These are phyloP conservation scores for Leptodactylus fuscus DNA, from an alignment of 2,113 vertebrate genomes.

Conservation along the genomic window DNA sequence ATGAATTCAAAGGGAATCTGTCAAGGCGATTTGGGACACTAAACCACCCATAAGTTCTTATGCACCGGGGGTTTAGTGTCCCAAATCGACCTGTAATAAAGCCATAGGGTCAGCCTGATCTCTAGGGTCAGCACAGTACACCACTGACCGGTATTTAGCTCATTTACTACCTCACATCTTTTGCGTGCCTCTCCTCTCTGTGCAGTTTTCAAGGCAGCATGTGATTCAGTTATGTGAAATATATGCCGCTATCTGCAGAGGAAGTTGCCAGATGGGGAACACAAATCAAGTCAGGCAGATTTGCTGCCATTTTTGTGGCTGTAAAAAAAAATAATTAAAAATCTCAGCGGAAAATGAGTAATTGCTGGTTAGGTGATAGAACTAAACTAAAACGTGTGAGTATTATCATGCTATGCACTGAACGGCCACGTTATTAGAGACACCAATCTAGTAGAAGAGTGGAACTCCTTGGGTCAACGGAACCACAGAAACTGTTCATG, in stretches of 20 bases:
- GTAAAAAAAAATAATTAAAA: conserved; percentile 33
- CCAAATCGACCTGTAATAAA: not conserved
- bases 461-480: too few relatives aligned
- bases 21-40: too few relatives aligned
- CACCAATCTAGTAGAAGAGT: too few relatives aligned
- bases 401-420: too few relatives aligned
- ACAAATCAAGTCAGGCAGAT: conserved; percentile 37
- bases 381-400: too few relatives aligned
- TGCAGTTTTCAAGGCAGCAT: not conserved
- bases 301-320: not conserved
- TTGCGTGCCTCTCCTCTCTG: not conserved
- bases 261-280: conserved; percentile 8
- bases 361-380: not conserved
- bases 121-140: not conserved
- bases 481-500: too few relatives aligned
- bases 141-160: not conserved
- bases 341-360: conserved; percentile 12
- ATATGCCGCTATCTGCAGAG: conserved; percentile 30
- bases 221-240: conserved; percentile 23
- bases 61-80: not conserved
- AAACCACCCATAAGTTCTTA: too few relatives aligned
- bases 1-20: too few relatives aligned
- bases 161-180: not conserved
- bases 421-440: too few relatives aligned
- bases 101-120: too few relatives aligned